A percentile compares a stretch with the other conserved stretches of the same genome.
Conservation (phyloP, 2,797 vertebrate species). For the Rhadinocentrus ornatus region DNA sequence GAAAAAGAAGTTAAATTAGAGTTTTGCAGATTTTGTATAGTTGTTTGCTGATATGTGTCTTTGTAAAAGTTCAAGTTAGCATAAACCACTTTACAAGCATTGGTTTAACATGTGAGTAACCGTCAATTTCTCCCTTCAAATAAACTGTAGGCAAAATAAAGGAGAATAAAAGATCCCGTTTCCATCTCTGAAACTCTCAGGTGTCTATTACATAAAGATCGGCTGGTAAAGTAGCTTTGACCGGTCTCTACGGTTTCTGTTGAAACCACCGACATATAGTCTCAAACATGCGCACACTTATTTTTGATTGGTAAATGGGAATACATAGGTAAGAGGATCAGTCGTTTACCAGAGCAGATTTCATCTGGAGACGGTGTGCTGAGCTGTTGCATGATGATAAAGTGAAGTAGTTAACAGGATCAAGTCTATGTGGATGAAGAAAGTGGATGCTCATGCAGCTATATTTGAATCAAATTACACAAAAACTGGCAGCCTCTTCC, state of each 20-base stretch:
- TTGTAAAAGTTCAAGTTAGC: not conserved
- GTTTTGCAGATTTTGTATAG: not conserved
- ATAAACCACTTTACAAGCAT: not conserved
- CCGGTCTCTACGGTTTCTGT: slow-evolving; percentile 9
- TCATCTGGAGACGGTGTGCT: not conserved
- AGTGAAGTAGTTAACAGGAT: not conserved
- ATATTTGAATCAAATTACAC: slow-evolving; percentile 25
- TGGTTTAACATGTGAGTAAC: not conserved
- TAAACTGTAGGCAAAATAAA: not conserved
- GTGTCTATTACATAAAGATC: slow-evolving; percentile 12
- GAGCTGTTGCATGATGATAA: not conserved
- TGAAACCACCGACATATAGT: not conserved
- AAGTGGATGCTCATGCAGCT: not conserved
- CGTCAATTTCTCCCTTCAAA: not conserved
- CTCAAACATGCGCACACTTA: not conserved
- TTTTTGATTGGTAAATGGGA: slow-evolving; percentile 30
- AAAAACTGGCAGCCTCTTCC: not conserved
- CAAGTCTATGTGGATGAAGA: not conserved
- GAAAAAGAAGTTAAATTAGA: too few species aligned
- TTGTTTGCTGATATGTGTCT: not conserved
- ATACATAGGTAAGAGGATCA: slow-evolving; percentile 43
- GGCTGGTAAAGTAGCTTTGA: slow-evolving; percentile 18
- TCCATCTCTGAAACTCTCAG: not conserved
- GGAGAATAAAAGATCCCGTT: not conserved
- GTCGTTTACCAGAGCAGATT: slow-evolving; percentile 14